Evolutionary conservation across 1,140 invertebrate genomes (phyloP).

Genomic region (Drosophila paulistorum): DNA sequence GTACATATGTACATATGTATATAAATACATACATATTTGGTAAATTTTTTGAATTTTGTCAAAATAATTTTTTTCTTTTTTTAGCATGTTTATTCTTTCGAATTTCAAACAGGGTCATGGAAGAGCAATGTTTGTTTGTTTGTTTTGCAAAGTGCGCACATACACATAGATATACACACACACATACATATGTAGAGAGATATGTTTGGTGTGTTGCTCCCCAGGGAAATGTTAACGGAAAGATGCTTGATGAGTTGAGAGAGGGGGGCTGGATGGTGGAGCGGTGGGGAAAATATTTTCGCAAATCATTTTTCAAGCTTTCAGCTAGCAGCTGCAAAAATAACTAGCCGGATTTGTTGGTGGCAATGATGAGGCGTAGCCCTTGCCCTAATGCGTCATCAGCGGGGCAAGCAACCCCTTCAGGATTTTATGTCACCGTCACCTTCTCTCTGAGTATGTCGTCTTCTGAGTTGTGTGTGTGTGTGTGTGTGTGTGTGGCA

Average conservation of each 20-base stretch:
- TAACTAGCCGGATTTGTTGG: constrained; percentile 31
- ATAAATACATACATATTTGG: too few relatives aligned
- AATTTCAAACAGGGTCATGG: not conserved
- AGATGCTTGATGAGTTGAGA: too few relatives aligned
- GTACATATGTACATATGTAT: too few relatives aligned
- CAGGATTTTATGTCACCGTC: not conserved
- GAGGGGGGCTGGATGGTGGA: not conserved
- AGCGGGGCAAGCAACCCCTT: not conserved
- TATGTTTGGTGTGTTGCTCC: not conserved
- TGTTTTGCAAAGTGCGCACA: constrained; percentile 9
- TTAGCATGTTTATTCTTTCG: not conserved
- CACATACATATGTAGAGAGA: not conserved
- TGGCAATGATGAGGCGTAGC: constrained; percentile 29
- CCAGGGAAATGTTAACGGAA: constrained; percentile 3
- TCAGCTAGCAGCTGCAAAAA: constrained; percentile 70
- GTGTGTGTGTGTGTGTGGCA: not conserved
- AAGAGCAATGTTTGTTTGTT: constrained; percentile 3
- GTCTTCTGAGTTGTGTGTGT: not conserved
- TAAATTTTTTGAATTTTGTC: not conserved
- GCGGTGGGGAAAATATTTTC: constrained; percentile 25
- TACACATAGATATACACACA: not conserved
- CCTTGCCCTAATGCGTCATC: constrained; percentile 13
- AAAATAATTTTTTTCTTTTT: not conserved
- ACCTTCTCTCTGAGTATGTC: not conserved
- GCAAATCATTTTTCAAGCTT: constrained; percentile 78